Evolutionary conservation across 2,113 vertebrate species (phyloP).

Genomic region (Heloderma charlesbogerti): DNA sequence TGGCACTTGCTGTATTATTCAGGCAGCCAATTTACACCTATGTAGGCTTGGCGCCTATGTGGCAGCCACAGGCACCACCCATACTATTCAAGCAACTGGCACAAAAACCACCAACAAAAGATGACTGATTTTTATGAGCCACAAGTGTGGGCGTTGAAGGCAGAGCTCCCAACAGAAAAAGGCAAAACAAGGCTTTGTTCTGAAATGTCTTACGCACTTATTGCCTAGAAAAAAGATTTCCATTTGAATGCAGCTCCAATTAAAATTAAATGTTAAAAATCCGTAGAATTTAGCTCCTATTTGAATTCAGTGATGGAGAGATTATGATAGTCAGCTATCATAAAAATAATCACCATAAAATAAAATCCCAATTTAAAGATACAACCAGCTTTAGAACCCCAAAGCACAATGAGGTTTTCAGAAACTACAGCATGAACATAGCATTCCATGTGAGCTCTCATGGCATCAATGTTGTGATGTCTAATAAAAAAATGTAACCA

Average conservation of each 20-base stretch:
- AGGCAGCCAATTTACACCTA: neutral
- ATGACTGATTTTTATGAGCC: constrained; percentile 25
- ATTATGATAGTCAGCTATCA: neutral
- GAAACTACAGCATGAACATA: neutral
- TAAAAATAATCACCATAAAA: neutral
- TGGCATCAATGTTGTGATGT: neutral
- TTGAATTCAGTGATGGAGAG: neutral
- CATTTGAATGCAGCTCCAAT: constrained; percentile 25
- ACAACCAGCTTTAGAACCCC: neutral
- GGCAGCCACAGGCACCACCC: constrained; percentile 7
- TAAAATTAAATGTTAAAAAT: constrained; percentile 31
- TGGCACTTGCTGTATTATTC: neutral
- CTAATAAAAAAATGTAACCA: neutral
- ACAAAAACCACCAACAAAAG: constrained; percentile 30
- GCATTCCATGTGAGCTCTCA: neutral
- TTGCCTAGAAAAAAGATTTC: neutral
- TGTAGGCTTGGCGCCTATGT: neutral
- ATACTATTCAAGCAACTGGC: constrained; percentile 14
- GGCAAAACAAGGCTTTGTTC: constrained; percentile 24
- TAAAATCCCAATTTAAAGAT: neutral
- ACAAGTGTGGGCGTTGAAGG: neutral
- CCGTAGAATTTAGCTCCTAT: neutral
- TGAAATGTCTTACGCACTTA: constrained; percentile 9
- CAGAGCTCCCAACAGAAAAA: neutral
- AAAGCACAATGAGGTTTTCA: neutral